Percentiles rank a stretch among this genome's conserved stretches.
These are phyloP conservation scores for Lampropteryx suffumata DNA, from an alignment of 2,888 invertebrate genomes.

Conservation along the genomic window DNA sequence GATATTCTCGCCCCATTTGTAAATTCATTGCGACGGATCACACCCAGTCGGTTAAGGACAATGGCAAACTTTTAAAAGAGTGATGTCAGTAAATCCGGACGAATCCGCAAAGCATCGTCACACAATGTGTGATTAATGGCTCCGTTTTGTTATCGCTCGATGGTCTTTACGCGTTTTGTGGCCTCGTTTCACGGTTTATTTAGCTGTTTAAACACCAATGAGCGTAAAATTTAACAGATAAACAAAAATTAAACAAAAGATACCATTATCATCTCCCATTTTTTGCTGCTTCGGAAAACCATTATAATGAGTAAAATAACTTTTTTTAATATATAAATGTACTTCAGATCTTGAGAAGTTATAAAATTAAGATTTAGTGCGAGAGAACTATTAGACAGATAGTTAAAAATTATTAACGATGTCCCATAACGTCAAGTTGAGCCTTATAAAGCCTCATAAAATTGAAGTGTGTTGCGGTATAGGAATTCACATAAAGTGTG, in stretches of 20 bases:
- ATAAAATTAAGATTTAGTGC: slow-evolving; percentile 45
- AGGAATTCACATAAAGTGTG: slow-evolving; percentile 72
- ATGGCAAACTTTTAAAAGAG: slow-evolving; percentile 65
- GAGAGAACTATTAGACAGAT: slow-evolving; percentile 55
- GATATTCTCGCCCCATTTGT: slow-evolving; percentile 73
- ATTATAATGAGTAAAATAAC: slow-evolving; percentile 18
- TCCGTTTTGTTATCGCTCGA: slow-evolving; percentile 73
- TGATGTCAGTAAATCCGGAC: slow-evolving; percentile 63
- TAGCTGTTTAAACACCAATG: slow-evolving; percentile 71
- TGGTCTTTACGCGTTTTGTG: slow-evolving; percentile 76
- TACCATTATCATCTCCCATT: slow-evolving; percentile 27
- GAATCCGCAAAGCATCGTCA: slow-evolving; percentile 69
- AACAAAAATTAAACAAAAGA: slow-evolving; percentile 51
- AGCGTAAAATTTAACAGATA: slow-evolving; percentile 66
- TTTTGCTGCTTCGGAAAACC: slow-evolving; percentile 26
- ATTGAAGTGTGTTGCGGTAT: slow-evolving; percentile 67
- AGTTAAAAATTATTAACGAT: slow-evolving; percentile 67
- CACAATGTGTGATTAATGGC: slow-evolving; percentile 80
- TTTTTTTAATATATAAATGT: slow-evolving; percentile 26
- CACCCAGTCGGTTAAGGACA: slow-evolving; percentile 76
- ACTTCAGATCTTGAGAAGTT: slow-evolving; percentile 34
- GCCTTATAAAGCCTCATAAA: slow-evolving; percentile 69
- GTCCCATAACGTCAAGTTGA: slow-evolving; percentile 58
- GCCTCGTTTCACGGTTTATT: slow-evolving; percentile 78
- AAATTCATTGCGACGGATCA: slow-evolving; percentile 69